Percentiles rank a stretch among this genome's conserved stretches.
Evolutionary conservation across 1,140 invertebrate genomes (phyloP).

Genomic region (Hylaeus anthracinus): DNA sequence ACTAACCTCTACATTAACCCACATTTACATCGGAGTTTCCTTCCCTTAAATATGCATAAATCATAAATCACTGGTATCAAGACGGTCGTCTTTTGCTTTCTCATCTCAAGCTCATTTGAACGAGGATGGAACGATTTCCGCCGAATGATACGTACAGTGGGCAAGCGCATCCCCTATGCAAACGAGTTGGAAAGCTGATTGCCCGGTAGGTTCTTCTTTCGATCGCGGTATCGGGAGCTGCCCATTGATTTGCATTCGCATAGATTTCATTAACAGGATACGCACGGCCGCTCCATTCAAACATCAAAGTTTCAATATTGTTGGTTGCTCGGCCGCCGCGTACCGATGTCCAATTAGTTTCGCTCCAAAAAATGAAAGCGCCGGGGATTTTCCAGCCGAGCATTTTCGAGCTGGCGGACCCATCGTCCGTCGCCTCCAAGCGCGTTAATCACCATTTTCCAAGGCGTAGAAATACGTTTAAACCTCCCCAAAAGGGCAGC

Average conservation of each 20-base stretch:
- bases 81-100: too few relatives aligned
- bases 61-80: too few relatives aligned
- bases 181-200: neutral
- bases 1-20: too few relatives aligned
- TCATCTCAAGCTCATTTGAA: too few relatives aligned
- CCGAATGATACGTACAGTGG: too few relatives aligned
- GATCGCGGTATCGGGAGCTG: too few relatives aligned
- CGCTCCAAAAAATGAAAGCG: constrained; percentile 41
- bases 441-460: neutral
- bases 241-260: neutral
- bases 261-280: constrained; percentile 34
- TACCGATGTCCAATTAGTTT: constrained; percentile 38
- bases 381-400: constrained; percentile 6
- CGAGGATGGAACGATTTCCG: too few relatives aligned
- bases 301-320: constrained; percentile 42
- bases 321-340: constrained; percentile 11
- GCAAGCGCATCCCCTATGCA: neutral
- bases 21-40: too few relatives aligned
- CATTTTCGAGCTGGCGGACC: constrained; percentile 17
- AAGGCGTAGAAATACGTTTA: neutral
- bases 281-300: neutral
- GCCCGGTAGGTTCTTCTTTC: neutral
- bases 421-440: neutral
- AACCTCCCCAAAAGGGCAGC: too few relatives aligned
- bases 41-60: too few relatives aligned